These are phyloP conservation scores for Actinemys pallida DNA, from an alignment of 2,113 vertebrate genomes.

Conservation along the genomic window DNA sequence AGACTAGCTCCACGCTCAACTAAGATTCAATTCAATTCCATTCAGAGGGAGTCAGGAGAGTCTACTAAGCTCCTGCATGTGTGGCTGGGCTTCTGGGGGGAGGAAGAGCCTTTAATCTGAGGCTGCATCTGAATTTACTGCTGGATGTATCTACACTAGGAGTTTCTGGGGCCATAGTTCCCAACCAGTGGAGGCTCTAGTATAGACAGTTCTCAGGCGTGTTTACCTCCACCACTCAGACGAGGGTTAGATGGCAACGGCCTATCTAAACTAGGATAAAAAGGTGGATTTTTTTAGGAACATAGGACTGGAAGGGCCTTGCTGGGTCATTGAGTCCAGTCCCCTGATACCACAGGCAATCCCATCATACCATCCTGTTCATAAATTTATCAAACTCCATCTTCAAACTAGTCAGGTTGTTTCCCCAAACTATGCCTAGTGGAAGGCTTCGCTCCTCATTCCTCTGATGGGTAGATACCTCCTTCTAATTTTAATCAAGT, in stretches of 20 bases:
- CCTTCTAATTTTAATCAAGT: not conserved
- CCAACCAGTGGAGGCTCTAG: rapidly evolving
- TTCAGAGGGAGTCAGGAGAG: not conserved
- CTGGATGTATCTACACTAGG: rapidly evolving
- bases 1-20: not conserved
- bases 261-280: not conserved
- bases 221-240: not conserved
- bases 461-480: too few relatives aligned
- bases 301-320: too few relatives aligned
- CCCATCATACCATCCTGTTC: too few relatives aligned
- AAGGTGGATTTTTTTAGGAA: not conserved
- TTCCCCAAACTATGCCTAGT: too few relatives aligned
- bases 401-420: too few relatives aligned
- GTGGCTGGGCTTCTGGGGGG: not conserved
- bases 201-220: not conserved
- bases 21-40: not conserved
- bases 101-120: not conserved
- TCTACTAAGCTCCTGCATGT: not conserved
- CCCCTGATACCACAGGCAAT: too few relatives aligned
- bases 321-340: too few relatives aligned
- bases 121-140: not conserved
- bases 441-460: too few relatives aligned
- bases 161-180: too few relatives aligned
- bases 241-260: not conserved
- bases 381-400: too few relatives aligned